Conservation (phyloP, 1,140 invertebrate genomes). For the Nasonia longicornis region DNA sequence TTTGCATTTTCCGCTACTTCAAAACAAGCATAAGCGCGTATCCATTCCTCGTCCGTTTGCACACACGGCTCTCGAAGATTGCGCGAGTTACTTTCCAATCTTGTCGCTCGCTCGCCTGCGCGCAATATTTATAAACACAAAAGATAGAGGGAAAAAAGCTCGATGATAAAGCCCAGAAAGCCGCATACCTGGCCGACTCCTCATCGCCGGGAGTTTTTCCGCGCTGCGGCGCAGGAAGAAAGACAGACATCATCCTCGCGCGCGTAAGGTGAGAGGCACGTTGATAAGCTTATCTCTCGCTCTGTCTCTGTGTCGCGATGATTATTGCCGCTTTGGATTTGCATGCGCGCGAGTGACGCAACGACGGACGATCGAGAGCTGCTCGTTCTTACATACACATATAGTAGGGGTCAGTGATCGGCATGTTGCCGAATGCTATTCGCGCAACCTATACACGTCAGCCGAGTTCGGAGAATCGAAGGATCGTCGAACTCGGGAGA, state of each 20-base stretch:
- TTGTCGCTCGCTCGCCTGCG: background rate
- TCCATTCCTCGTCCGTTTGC: background rate
- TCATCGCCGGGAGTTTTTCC: background rate
- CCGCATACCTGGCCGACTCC: background rate
- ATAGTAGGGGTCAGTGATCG: conserved; percentile 55
- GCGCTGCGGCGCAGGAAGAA: background rate
- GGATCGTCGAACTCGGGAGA: background rate
- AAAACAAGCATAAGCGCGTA: background rate
- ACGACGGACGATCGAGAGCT: background rate
- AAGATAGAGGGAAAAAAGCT: background rate
- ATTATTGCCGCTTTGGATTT: background rate
- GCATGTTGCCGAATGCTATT: conserved; percentile 56
- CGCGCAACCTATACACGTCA: background rate
- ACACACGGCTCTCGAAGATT: background rate
- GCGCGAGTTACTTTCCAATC: conserved; percentile 1
- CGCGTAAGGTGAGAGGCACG: conserved; percentile 23
- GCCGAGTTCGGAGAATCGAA: background rate
- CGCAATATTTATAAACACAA: conserved; percentile 16
- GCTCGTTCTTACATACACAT: background rate
- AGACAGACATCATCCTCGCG: conserved; percentile 10
- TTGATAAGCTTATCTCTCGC: conserved; percentile 26
- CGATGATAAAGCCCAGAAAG: background rate
- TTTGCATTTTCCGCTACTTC: background rate
- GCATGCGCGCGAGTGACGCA: conserved; percentile 27
- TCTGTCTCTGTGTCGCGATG: background rate